Conservation (phyloP, 2,888 invertebrate species). For the Drosophila eohydei region DNA sequence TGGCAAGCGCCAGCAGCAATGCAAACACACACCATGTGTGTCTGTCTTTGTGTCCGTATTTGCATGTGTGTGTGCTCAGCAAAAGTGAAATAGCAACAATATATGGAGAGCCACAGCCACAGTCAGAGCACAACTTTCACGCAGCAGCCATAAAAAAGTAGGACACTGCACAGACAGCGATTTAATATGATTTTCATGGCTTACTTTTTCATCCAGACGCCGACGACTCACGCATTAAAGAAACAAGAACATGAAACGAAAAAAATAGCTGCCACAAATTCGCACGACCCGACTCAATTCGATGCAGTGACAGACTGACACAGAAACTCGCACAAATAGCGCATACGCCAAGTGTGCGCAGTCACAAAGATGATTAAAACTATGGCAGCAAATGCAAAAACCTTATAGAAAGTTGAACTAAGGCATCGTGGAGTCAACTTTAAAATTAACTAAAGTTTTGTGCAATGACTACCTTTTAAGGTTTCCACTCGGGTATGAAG, state of each 20-base stretch:
- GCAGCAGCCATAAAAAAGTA: conserved; percentile 59
- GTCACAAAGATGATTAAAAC: conserved; percentile 25
- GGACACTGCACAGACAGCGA: conserved; percentile 72
- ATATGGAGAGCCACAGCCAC: conserved; percentile 24
- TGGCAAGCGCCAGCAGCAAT: conserved; percentile 78
- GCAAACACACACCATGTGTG: conserved; percentile 43
- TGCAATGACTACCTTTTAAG: neutral
- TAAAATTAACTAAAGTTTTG: neutral
- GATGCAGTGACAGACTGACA: conserved; percentile 58
- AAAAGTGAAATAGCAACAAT: conserved; percentile 79
- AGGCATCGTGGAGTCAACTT: neutral
- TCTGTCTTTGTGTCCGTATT: conserved; percentile 20
- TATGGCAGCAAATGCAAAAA: conserved; percentile 12
- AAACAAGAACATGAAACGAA: neutral
- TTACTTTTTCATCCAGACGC: conserved; percentile 53
- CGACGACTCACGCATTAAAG: conserved; percentile 21
- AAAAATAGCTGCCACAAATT: conserved; percentile 41
- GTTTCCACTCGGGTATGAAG: too few relatives aligned
- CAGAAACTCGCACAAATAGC: conserved; percentile 46
- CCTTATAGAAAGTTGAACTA: too few relatives aligned
- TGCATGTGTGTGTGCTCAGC: conserved; percentile 50
- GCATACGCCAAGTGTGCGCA: conserved; percentile 30
- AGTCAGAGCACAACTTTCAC: conserved; percentile 31
- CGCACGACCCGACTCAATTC: conserved; percentile 40
- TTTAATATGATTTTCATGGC: conserved; percentile 81